These are phyloP conservation scores for Loriculus beryllinus DNA, from an alignment of 2,797 vertebrate genomes.

Conservation along the genomic window DNA sequence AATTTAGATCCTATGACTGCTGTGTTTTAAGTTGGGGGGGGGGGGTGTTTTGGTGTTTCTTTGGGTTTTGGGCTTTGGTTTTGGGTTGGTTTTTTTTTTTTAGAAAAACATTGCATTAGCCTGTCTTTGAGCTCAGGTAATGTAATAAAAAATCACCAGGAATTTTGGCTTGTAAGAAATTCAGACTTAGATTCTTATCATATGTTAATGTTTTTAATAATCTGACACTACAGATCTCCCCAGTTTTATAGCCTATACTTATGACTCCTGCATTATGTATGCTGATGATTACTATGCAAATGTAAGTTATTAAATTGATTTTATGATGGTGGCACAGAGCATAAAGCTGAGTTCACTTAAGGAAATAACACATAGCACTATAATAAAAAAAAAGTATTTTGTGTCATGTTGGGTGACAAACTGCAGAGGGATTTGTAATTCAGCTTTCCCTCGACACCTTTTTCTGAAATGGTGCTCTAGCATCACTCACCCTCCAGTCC, in stretches of 20 bases:
- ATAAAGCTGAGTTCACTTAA: background rate
- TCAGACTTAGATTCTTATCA: background rate
- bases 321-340: background rate
- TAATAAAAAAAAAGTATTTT: background rate
- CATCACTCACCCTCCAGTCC: background rate
- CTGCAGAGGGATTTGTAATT: fast-evolving
- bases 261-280: background rate
- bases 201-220: slow-evolving; percentile 16
- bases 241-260: background rate
- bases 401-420: background rate
- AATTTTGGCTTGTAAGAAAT: background rate
- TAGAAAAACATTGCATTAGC: background rate
- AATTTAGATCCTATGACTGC: background rate
- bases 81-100: background rate
- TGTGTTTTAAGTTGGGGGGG: background rate
- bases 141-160: background rate
- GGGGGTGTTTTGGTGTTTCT: background rate
- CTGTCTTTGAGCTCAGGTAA: background rate
- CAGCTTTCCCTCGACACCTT: background rate
- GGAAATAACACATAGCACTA: background rate
- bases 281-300: background rate
- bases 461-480: background rate
- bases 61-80: background rate
- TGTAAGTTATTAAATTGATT: background rate
- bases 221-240: background rate